Percentiles rank a stretch among this genome's conserved stretches.
Evolutionary conservation across 2,888 invertebrate genomes (phyloP).

Genomic region (Chaetogeoica ovagalla): DNA sequence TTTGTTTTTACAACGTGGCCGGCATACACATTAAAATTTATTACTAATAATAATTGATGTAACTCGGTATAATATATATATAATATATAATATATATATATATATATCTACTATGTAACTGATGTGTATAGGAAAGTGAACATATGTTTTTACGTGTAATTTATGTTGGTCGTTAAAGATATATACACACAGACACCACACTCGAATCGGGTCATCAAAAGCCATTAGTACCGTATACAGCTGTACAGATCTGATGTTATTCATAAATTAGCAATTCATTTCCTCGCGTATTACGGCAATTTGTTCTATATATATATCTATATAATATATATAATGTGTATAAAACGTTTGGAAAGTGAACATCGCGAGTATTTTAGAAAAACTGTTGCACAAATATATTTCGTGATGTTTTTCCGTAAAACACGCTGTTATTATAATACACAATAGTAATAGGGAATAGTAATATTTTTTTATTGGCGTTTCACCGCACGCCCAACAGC

Average conservation of each 20-base stretch:
- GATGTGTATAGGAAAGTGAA: slow-evolving; percentile 14
- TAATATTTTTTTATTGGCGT: too few relatives aligned
- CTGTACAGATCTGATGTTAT: not conserved
- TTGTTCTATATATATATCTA: not conserved
- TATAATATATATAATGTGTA: too few relatives aligned
- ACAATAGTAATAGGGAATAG: not conserved
- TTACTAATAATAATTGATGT: slow-evolving; percentile 6
- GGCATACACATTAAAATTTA: not conserved
- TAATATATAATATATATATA: too few relatives aligned
- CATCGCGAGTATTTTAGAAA: not conserved
- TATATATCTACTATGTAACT: slow-evolving; percentile 7
- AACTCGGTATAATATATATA: slow-evolving; percentile 3
- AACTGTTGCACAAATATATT: not conserved
- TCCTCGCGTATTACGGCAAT: too few relatives aligned
- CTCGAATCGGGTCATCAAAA: slow-evolving; percentile 12
- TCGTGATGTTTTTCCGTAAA: not conserved
- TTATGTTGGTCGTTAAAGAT: slow-evolving; percentile 20
- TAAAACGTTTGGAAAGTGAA: not conserved
- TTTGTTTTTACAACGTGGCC: slow-evolving; percentile 11
- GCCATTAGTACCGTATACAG: not conserved
- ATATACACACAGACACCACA: too few relatives aligned
- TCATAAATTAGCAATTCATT: slow-evolving; percentile 1
- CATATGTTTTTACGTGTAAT: slow-evolving; percentile 12
- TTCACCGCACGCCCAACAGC: too few relatives aligned
- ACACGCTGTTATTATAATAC: not conserved